Evolutionary conservation across 2,888 invertebrate species (phyloP).

Genomic region (Alcis repandata): DNA sequence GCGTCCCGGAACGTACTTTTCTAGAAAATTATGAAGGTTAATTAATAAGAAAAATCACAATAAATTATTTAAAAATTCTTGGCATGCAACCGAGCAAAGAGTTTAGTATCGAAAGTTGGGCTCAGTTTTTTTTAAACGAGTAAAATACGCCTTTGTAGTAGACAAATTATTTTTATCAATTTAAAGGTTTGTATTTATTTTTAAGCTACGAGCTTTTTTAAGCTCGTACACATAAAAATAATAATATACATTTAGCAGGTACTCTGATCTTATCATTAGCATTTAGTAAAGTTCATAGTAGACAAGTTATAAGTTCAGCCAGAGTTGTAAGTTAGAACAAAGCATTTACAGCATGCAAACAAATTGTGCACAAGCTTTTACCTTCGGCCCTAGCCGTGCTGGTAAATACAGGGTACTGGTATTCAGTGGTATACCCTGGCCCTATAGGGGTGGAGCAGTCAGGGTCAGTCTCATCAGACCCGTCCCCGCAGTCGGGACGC

Average conservation of each 20-base stretch:
- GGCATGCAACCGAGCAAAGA: not conserved
- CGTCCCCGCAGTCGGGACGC: constrained; percentile 87
- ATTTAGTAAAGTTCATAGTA: too few relatives aligned
- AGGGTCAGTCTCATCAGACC: constrained; percentile 88
- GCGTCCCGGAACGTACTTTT: constrained; percentile 17
- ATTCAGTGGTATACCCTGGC: constrained; percentile 17
- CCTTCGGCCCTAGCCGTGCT: constrained; percentile 15
- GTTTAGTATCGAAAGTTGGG: too few relatives aligned
- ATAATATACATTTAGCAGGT: too few relatives aligned
- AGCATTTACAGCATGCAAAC: not conserved
- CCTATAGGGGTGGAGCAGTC: constrained; percentile 71
- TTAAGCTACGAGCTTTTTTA: too few relatives aligned
- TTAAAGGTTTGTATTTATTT: too few relatives aligned
- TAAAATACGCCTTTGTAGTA: too few relatives aligned
- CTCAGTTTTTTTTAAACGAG: too few relatives aligned
- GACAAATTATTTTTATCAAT: too few relatives aligned
- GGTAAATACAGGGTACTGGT: constrained; percentile 22
- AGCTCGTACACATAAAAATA: too few relatives aligned
- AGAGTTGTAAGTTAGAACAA: not conserved
- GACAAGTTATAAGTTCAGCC: not conserved
- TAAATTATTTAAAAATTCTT: not conserved
- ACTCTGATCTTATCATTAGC: too few relatives aligned
- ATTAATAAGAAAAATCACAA: not conserved
- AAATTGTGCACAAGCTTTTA: constrained; percentile 10
- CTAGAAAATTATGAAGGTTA: constrained; percentile 5